phyloP scores from a whole-genome alignment of 2,113 vertebrate genomes.

The Ciconia boyciana region DNA sequence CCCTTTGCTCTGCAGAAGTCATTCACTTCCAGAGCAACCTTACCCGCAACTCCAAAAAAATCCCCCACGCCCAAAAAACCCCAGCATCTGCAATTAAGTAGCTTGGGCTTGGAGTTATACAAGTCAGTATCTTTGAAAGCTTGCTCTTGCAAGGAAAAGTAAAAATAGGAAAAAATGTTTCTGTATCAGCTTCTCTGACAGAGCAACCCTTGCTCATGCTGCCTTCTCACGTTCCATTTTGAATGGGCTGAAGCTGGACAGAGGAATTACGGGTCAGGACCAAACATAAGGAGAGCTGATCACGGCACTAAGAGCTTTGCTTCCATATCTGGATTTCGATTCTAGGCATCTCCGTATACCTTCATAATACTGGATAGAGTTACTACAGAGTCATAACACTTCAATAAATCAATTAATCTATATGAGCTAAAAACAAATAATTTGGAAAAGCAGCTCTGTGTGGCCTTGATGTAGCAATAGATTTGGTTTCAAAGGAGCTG shows the following conservation, averaged over 20 bases:
- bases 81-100: not conserved
- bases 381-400: not conserved
- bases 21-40: not conserved
- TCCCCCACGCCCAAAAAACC: rapidly evolving
- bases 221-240: not conserved
- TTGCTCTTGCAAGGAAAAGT: not conserved
- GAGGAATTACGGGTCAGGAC: not conserved
- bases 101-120: not conserved
- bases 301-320: not conserved
- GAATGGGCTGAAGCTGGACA: not conserved
- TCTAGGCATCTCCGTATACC: not conserved
- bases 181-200: not conserved
- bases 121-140: not conserved
- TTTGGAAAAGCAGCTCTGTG: not conserved
- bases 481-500: not conserved
- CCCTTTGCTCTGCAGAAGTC: not conserved
- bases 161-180: not conserved
- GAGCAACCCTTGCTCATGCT: not conserved
- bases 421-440: not conserved
- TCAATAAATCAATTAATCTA: not conserved
- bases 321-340: rapidly evolving
- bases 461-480: not conserved
- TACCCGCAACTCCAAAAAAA: not conserved
- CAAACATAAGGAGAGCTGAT: not conserved
- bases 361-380: not conserved